Base-by-base conservation (phyloP, 2,888 invertebrate species). In the Hofmannophila pseudospretella region DNA sequence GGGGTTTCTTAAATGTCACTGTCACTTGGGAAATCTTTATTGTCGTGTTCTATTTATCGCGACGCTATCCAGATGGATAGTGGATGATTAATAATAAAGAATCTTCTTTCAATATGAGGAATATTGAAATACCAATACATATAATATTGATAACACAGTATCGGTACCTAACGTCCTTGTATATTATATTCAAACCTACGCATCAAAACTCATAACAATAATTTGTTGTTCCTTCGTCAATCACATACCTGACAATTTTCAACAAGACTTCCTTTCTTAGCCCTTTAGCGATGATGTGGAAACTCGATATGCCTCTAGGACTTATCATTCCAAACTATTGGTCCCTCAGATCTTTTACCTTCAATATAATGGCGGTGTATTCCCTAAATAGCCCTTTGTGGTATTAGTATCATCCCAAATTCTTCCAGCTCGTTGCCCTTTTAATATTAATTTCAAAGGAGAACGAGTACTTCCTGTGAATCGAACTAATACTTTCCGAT, bases 271-370 rank as follows among this genome's bases (percentile, higher is more conserved):
- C 22, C 8, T 7, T 22, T 22, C 7, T 7, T 22, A 2, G 22
- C 7, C 27, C 5, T 27, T 22, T 22, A 10, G 10, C 3, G 25
- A 25, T 9, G 25, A 25, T 25, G 10, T 10, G 12, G 9, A 27
- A 8, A 12, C 62, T 94, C 93, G 52, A 94, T 88, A 8, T 7
- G 7, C 22, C 8, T 22, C 22, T 16, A 16, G 22, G 8, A 22
- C 7, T 22, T 8, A 22, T 7, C 8, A 7, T 22, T 22, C 22
- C 22, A n/a, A 23, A 23, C 23, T 23, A 23, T 23, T n/a, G n/a
- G n/a, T n/a, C n/a, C 7, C 5, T 22, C 8, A 22, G 22, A 7
- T 22, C 7, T 22, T 22, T 7, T 7, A 7, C 22, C 8, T 22
- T 22, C 22, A 22, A 7, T 22, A 16, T 16, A 2, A 23, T 23